phyloP scores from a whole-genome alignment of 37 sponge, comb jelly and placozoan species.

The Spongia lamella region DNA sequence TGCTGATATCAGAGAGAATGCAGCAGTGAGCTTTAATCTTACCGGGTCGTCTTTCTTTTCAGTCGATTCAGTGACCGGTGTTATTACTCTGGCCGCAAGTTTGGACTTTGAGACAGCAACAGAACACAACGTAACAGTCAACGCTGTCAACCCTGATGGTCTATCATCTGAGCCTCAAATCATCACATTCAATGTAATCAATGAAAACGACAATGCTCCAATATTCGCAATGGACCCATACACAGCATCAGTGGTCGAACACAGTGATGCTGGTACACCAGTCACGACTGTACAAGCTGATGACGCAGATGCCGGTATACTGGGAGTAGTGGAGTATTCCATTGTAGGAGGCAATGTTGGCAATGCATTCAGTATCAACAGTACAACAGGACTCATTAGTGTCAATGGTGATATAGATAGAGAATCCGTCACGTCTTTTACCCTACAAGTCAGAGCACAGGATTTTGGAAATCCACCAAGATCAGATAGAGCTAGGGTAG shows the following conservation, averaged over 20 bases:
- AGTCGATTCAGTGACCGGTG: background rate
- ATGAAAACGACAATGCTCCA: constrained; percentile 63
- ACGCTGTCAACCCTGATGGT: constrained; percentile 32
- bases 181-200: constrained; percentile 40
- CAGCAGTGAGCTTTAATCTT: background rate
- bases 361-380: too few species aligned
- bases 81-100: background rate
- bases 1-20: constrained; percentile 1
- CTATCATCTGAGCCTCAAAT: background rate
- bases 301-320: constrained; percentile 35
- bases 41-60: background rate
- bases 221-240: constrained; percentile 12
- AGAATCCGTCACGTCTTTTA: background rate
- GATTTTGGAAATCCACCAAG: constrained; percentile 2
- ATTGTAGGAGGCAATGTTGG: constrained; percentile 19
- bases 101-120: constrained; percentile 60
- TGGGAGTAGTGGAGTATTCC: constrained; percentile 33
- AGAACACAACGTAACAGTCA: constrained; percentile 25
- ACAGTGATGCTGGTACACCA: background rate
- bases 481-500: background rate
- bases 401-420: constrained; percentile 6
- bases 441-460: background rate
- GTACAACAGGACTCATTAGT: background rate
- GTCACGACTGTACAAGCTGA: constrained; percentile 20
- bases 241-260: constrained; percentile 1